A percentile compares a stretch with the other conserved stretches of the same genome.
phyloP scores from a whole-genome alignment of 2,113 vertebrate genomes.

The Grammomys surdaster region DNA sequence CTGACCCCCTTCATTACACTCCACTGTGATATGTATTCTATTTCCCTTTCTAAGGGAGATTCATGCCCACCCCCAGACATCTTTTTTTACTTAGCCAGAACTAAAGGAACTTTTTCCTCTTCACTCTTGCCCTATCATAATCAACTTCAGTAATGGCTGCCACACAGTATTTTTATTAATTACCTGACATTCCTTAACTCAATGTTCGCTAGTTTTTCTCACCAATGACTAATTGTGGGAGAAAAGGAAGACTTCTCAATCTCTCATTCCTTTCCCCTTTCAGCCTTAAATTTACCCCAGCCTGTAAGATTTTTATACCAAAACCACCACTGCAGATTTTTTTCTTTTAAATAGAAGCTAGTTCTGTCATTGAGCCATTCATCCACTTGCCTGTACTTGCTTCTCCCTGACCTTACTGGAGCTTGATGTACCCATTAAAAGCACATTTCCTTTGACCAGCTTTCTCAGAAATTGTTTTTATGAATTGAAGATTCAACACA shows the following conservation, averaged over 20 bases:
- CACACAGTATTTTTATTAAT: background rate
- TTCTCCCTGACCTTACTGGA: background rate
- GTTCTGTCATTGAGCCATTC: background rate
- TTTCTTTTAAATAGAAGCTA: background rate
- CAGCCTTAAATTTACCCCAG: background rate
- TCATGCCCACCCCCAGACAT: background rate
- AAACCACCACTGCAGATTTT: background rate
- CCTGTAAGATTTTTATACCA: background rate
- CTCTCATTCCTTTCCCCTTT: background rate
- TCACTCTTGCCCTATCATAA: background rate
- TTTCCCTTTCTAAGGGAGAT: background rate
- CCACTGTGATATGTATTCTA: background rate
- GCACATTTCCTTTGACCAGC: background rate
- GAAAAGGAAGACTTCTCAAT: background rate
- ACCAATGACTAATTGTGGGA: background rate
- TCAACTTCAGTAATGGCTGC: background rate
- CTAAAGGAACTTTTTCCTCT: background rate
- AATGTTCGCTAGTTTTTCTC: background rate
- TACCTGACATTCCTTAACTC: background rate
- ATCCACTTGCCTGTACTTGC: background rate
- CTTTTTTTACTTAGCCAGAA: background rate
- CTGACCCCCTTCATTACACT: background rate
- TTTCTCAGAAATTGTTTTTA: background rate
- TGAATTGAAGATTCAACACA: background rate
- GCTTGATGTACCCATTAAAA: background rate